Evolutionary conservation across 2,797 vertebrate genomes (phyloP).

Genomic region (Danio albolineatus): DNA sequence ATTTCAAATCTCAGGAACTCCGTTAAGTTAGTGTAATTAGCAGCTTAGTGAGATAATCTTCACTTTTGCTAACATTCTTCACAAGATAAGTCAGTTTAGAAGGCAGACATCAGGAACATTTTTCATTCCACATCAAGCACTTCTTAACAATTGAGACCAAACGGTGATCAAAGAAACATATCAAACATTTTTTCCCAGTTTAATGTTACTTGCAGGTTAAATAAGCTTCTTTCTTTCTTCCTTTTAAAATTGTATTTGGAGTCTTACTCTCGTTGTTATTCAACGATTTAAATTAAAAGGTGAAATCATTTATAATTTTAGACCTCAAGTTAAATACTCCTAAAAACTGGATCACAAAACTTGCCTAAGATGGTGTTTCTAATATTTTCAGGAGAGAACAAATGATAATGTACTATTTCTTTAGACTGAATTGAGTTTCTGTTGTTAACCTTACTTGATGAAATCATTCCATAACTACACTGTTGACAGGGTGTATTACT

Average conservation of each 20-base stretch:
- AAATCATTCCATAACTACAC: conserved; percentile 2
- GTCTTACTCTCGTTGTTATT: not conserved
- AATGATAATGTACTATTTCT: not conserved
- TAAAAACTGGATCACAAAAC: not conserved
- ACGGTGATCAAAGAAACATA: not conserved
- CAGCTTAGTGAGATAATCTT: not conserved
- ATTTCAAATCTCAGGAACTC: conserved; percentile 35
- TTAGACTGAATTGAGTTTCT: not conserved
- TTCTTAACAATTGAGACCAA: conserved; percentile 17
- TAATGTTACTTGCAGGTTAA: not conserved
- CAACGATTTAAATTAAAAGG: not conserved
- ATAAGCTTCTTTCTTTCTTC: not conserved
- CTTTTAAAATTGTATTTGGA: not conserved
- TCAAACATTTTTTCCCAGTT: not conserved
- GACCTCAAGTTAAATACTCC: conserved; percentile 4
- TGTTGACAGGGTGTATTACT: conserved; percentile 1
- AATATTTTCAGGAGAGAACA: not conserved
- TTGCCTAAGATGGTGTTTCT: not conserved
- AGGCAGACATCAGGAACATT: not conserved
- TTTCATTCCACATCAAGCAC: conserved; percentile 14
- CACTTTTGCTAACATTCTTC: not conserved
- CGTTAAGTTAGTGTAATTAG: not conserved
- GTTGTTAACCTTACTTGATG: not conserved
- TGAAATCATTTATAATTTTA: not conserved
- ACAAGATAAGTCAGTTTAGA: not conserved